These are phyloP conservation scores for Rhodophaea formosa DNA, from an alignment of 2,888 invertebrate genomes.

Conservation along the genomic window DNA sequence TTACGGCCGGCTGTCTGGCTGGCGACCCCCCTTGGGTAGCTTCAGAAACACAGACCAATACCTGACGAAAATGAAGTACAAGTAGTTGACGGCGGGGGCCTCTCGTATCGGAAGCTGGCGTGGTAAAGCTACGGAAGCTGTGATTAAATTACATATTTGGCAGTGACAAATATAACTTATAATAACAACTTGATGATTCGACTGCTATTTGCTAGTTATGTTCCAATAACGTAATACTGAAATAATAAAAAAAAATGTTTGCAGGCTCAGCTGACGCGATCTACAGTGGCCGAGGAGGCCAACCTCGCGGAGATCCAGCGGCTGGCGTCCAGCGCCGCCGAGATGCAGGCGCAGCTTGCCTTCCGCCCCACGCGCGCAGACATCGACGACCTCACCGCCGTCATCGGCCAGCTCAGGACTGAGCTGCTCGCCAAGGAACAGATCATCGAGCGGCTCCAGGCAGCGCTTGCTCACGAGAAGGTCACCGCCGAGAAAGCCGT, in stretches of 20 bases:
- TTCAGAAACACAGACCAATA: neutral
- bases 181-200: too few species aligned
- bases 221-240: neutral
- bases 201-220: too few species aligned
- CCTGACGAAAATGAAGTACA: neutral
- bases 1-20: too few species aligned
- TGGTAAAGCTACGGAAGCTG: too few species aligned
- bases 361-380: conserved; percentile 81
- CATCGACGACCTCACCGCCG: conserved; percentile 78
- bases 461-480: conserved; percentile 31
- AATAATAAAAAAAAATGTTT: conserved; percentile 19
- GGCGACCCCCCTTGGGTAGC: too few species aligned
- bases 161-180: too few species aligned
- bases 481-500: conserved; percentile 36
- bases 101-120: too few species aligned
- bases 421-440: conserved; percentile 49
- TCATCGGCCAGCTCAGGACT: conserved; percentile 51
- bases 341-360: conserved; percentile 80
- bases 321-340: conserved; percentile 69
- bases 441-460: conserved; percentile 42
- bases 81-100: too few species aligned
- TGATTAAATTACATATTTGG: too few species aligned
- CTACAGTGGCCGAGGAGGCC: conserved; percentile 79
- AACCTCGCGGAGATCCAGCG: conserved; percentile 81
- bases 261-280: conserved; percentile 64